A percentile compares a stretch with the other conserved stretches of the same genome.
Conservation (phyloP, 2,113 vertebrate species). For the Cyanoramphus novaezelandiae region DNA sequence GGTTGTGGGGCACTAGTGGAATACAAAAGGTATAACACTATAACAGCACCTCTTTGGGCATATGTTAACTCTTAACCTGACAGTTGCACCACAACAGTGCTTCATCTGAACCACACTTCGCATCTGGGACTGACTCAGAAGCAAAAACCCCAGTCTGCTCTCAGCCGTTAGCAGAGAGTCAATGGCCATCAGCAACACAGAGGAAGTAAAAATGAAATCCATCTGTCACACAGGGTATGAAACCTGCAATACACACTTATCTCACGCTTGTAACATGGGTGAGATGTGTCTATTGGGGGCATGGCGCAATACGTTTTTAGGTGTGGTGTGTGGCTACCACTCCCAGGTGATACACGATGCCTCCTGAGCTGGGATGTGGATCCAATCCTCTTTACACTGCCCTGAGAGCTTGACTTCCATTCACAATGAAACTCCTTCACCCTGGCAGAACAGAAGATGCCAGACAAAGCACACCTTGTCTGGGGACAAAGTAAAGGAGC, state of each 20-base stretch:
- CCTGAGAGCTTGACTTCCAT: neutral
- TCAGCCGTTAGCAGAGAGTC: neutral
- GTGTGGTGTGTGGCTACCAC: neutral
- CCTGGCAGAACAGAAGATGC: neutral
- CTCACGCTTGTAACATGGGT: accelerated
- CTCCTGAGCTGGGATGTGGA: neutral
- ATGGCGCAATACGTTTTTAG: neutral
- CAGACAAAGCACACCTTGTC: neutral
- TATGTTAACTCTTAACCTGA: neutral
- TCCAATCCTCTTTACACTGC: neutral
- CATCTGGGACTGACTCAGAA: neutral
- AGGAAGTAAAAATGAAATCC: neutral
- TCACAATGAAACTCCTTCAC: neutral
- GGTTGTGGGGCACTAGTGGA: neutral
- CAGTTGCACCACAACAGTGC: neutral
- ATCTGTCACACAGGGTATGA: neutral
- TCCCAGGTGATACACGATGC: neutral
- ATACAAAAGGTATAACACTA: neutral
- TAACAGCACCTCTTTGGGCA: neutral
- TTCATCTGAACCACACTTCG: neutral
- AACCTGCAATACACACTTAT: neutral
- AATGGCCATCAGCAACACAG: neutral
- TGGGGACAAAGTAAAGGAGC: neutral
- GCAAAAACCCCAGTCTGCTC: neutral
- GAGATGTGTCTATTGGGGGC: neutral